Percentiles rank a stretch among this genome's conserved stretches.
Conservation (phyloP, 2,888 invertebrate species). For the Chydorus sphaericus region DNA sequence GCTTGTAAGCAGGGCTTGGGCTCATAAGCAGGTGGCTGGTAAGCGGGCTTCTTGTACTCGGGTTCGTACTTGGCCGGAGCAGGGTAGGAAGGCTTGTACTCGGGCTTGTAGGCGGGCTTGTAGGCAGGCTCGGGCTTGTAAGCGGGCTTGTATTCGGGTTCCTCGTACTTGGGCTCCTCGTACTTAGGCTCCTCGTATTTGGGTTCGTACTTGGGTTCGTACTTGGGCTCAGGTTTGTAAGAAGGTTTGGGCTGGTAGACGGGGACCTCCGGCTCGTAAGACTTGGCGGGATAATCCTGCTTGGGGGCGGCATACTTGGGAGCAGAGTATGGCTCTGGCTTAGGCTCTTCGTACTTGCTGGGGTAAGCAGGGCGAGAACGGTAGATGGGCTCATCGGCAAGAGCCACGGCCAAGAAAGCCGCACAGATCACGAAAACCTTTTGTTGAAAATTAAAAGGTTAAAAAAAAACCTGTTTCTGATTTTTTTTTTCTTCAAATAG, state of each 20-base stretch:
- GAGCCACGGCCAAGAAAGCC: not conserved
- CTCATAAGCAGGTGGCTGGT: not conserved
- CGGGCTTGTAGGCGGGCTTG: not conserved
- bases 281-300: too few species aligned
- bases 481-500: not conserved
- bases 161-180: conserved; percentile 8
- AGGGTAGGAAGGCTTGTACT: not conserved
- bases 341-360: conserved; percentile 11
- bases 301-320: too few species aligned
- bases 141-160: not conserved
- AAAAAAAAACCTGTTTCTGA: not conserved
- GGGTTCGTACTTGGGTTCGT: conserved; percentile 9
- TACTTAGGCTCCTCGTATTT: conserved; percentile 12
- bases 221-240: conserved; percentile 11
- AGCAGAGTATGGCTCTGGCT: too few species aligned
- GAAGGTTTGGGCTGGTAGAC: too few species aligned
- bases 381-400: not conserved
- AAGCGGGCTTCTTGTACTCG: not conserved
- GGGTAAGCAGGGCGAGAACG: not conserved
- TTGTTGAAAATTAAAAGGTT: not conserved
- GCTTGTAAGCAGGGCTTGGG: not conserved
- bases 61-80: not conserved
- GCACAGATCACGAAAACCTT: not conserved
- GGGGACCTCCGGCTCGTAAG: too few species aligned
- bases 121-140: conserved; percentile 3